A percentile compares a stretch with the other conserved stretches of the same genome.
phyloP scores from a whole-genome alignment of 2,888 invertebrate genomes.

The Orgyia antiqua region DNA sequence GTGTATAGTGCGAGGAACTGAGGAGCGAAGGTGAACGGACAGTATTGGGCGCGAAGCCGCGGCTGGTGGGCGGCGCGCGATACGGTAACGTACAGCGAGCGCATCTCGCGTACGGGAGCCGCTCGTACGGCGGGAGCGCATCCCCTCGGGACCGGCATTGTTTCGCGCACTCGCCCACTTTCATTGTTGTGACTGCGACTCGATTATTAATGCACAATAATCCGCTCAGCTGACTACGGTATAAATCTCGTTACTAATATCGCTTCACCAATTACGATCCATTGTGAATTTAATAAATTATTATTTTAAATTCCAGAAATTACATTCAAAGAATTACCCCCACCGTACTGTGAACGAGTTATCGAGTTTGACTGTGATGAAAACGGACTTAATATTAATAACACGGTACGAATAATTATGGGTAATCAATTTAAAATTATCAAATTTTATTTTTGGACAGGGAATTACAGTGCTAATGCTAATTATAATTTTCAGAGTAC shows the following conservation, averaged over 20 bases:
- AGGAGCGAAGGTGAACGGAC: constrained; percentile 12
- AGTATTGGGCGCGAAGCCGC: constrained; percentile 46
- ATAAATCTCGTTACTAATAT: constrained; percentile 44
- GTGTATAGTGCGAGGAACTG: constrained; percentile 33
- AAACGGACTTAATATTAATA: constrained; percentile 30
- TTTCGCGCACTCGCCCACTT: constrained; percentile 38
- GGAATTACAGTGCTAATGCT: neutral
- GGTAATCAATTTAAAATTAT: neutral
- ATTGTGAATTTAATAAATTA: constrained; percentile 40
- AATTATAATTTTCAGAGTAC: constrained; percentile 36
- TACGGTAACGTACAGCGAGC: too few relatives aligned
- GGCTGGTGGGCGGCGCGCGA: constrained; percentile 39
- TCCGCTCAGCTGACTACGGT: constrained; percentile 47
- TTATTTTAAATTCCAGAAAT: constrained; percentile 54
- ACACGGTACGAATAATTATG: constrained; percentile 32
- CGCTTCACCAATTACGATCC: constrained; percentile 34
- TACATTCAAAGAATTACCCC: constrained; percentile 59
- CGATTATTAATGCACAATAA: constrained; percentile 50
- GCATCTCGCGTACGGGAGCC: constrained; percentile 32
- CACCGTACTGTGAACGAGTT: constrained; percentile 61
- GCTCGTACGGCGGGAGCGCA: constrained; percentile 33
- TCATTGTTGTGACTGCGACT: constrained; percentile 41
- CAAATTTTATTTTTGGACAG: neutral
- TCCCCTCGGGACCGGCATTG: constrained; percentile 40
- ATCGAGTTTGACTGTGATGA: constrained; percentile 29